Conservation (phyloP, 2,113 vertebrate genomes). For the Engystomops pustulosus region DNA sequence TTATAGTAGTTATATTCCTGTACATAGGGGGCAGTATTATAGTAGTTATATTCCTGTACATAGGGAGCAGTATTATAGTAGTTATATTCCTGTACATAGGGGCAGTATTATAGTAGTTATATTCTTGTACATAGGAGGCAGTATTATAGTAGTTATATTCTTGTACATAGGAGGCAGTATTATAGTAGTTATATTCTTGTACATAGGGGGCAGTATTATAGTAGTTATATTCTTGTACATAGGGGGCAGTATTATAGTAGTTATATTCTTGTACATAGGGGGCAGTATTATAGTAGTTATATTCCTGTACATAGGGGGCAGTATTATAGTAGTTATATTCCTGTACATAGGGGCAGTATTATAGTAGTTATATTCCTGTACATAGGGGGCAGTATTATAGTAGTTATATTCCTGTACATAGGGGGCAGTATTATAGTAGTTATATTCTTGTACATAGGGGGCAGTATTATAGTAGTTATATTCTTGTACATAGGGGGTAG, state of each 20-base stretch:
- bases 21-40: background rate
- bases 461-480: no score
- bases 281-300: background rate
- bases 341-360: no score
- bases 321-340: no score
- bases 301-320: background rate
- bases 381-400: no score
- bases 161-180: background rate
- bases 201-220: background rate
- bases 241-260: slow-evolving; percentile 5
- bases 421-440: no score
- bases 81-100: background rate
- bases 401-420: no score
- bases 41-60: background rate
- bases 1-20: slow-evolving; percentile 11
- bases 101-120: slow-evolving; percentile 1
- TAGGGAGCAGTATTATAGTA: no score
- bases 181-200: background rate
- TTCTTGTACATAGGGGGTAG: no score
- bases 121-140: background rate
- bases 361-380: no score
- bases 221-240: slow-evolving; percentile 6
- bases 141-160: slow-evolving; percentile 13
- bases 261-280: slow-evolving; percentile 16
- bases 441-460: no score